These are phyloP conservation scores for Phycodurus eques DNA, from an alignment of 2,113 vertebrate species.

Conservation along the genomic window DNA sequence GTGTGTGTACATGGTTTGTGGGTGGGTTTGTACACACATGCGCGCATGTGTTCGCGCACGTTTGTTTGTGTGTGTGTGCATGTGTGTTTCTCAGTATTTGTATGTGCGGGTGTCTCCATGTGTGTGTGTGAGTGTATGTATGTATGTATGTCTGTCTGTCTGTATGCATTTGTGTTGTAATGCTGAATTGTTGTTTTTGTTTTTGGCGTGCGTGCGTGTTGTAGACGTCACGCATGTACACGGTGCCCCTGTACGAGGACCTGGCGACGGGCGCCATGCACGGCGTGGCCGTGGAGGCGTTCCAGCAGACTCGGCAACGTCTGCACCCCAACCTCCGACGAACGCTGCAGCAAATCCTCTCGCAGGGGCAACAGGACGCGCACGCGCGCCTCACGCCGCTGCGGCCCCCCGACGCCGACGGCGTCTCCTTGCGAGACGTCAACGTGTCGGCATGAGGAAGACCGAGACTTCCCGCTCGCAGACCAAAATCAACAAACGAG, in stretches of 20 bases:
- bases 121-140: too few relatives aligned
- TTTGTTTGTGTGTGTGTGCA: too few relatives aligned
- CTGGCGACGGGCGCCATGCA: slow-evolving; percentile 90
- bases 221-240: slow-evolving; percentile 97
- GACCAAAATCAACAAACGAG: too few relatives aligned
- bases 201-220: not conserved
- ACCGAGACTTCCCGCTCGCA: not conserved
- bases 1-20: too few relatives aligned
- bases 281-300: slow-evolving; percentile 89
- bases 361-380: slow-evolving; percentile 61
- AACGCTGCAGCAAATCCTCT: slow-evolving; percentile 90
- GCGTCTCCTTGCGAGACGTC: slow-evolving; percentile 85
- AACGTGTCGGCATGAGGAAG: slow-evolving; percentile 84
- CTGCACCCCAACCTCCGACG: slow-evolving; percentile 91
- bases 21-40: too few relatives aligned
- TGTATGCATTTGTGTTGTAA: too few relatives aligned
- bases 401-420: slow-evolving; percentile 1
- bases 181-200: not conserved
- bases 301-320: slow-evolving; percentile 89
- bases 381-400: slow-evolving; percentile 10
- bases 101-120: too few relatives aligned
- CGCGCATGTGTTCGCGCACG: too few relatives aligned
- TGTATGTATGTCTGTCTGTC: too few relatives aligned
- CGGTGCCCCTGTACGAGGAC: slow-evolving; percentile 94
- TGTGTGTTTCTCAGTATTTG: too few relatives aligned